Percentiles rank a stretch among this genome's conserved stretches.
Evolutionary conservation across 2,888 invertebrate species (phyloP).

Genomic region (Yponomeuta evonymella): DNA sequence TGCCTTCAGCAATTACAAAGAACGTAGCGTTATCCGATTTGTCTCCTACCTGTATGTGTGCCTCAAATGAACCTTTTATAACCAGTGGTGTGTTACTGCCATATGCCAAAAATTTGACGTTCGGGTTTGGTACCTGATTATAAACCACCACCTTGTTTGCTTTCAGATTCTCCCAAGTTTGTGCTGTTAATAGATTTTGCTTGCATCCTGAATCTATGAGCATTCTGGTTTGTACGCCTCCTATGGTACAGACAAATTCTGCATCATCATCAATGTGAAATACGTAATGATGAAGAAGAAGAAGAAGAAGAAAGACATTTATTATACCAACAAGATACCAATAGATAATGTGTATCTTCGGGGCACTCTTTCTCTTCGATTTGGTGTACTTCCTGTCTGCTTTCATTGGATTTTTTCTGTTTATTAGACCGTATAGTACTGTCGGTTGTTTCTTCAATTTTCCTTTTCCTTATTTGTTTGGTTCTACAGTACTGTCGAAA

Average conservation of each 20-base stretch:
- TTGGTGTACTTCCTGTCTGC: no score
- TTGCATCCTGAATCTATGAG: constrained; percentile 27
- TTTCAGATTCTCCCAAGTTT: constrained; percentile 16
- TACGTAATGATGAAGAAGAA: no score
- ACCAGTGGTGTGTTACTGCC: constrained; percentile 7
- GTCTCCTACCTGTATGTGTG: not conserved
- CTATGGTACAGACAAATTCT: constrained; percentile 11
- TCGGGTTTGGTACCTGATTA: constrained; percentile 9
- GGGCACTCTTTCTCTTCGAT: no score
- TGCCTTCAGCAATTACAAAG: constrained; percentile 14
- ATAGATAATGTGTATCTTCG: no score
- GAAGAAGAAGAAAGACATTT: no score
- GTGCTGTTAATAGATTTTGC: constrained; percentile 22
- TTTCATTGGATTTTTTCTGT: no score
- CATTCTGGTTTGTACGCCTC: constrained; percentile 26
- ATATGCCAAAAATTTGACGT: constrained; percentile 2
- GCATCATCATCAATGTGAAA: no score
- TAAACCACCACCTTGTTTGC: not conserved
- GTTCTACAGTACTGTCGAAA: no score
- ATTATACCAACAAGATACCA: no score
- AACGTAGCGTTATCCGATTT: not conserved
- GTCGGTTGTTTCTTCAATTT: no score
- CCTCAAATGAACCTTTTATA: constrained; percentile 4
- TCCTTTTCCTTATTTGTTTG: no score
- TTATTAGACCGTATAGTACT: no score